These are phyloP conservation scores for Drosophila flavopinicola DNA, from an alignment of 2,888 invertebrate species.

Conservation along the genomic window DNA sequence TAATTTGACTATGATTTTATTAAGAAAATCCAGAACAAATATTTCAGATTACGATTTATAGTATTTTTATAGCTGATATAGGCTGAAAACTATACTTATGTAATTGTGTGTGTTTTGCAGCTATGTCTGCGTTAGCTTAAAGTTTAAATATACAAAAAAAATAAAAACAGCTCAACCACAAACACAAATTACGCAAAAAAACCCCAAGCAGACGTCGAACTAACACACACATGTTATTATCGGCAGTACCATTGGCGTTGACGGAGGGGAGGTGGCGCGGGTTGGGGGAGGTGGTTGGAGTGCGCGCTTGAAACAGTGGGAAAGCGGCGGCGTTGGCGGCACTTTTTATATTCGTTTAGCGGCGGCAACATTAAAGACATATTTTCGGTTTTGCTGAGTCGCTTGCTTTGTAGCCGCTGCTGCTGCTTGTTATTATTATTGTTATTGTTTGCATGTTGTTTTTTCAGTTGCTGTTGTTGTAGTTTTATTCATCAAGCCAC, in stretches of 20 bases:
- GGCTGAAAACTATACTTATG: too few species aligned
- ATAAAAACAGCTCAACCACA: conserved; percentile 6
- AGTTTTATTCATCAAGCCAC: conserved; percentile 56
- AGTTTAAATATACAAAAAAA: neutral
- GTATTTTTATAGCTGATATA: too few species aligned
- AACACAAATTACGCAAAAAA: conserved; percentile 13
- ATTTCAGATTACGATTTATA: too few species aligned
- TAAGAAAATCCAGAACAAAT: too few species aligned
- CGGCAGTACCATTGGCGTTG: conserved; percentile 23
- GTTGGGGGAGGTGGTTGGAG: neutral
- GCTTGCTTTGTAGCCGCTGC: conserved; percentile 51
- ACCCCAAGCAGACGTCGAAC: neutral
- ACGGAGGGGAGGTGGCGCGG: neutral
- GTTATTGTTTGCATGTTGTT: conserved; percentile 25
- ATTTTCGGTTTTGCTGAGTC: conserved; percentile 68
- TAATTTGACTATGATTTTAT: too few species aligned
- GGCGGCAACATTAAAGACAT: conserved; percentile 73
- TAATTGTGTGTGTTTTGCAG: neutral
- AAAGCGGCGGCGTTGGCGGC: conserved; percentile 63
- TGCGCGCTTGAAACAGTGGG: conserved; percentile 27
- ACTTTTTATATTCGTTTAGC: conserved; percentile 73
- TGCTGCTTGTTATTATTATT: conserved; percentile 37
- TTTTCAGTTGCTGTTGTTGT: conserved; percentile 39
- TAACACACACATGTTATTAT: conserved; percentile 15
- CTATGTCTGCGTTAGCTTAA: neutral